These are phyloP conservation scores for Calypte anna DNA, from an alignment of 2,113 vertebrate species.

Conservation along the genomic window DNA sequence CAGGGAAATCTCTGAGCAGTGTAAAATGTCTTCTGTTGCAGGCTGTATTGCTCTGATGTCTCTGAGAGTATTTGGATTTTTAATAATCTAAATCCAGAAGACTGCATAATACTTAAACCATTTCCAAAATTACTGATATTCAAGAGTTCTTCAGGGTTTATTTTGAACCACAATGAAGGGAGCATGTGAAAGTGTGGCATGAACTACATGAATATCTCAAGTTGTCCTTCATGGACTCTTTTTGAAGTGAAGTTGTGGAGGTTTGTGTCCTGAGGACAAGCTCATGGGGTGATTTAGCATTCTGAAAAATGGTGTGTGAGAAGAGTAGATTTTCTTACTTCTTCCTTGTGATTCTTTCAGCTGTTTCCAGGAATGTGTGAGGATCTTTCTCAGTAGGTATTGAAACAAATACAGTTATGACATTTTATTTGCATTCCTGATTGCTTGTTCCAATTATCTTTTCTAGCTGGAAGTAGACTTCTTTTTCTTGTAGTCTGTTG, in stretches of 20 bases:
- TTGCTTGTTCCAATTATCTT: background rate
- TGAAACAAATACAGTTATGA: background rate
- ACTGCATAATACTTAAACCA: background rate
- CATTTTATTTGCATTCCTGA: constrained; percentile 34
- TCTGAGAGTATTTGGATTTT: background rate
- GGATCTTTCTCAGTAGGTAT: background rate
- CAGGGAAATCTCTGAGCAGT: background rate
- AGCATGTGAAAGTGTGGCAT: background rate
- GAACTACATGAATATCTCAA: background rate
- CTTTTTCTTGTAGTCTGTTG: background rate
- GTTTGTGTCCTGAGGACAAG: background rate
- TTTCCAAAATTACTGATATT: background rate
- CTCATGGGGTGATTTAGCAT: background rate
- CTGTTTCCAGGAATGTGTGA: background rate
- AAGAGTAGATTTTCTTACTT: background rate
- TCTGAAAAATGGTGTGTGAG: background rate
- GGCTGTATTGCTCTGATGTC: background rate
- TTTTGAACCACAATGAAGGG: background rate
- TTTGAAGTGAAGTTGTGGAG: background rate
- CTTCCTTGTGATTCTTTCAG: background rate
- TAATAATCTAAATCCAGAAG: background rate
- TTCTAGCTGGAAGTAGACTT: background rate
- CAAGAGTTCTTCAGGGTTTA: background rate
- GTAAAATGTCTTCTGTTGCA: background rate
- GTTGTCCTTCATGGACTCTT: background rate